Evolutionary conservation across 2,888 invertebrate species (phyloP), one percentile per base, ranked within the genome.

Genomic region (Dinocampus coccinellae): DNA sequence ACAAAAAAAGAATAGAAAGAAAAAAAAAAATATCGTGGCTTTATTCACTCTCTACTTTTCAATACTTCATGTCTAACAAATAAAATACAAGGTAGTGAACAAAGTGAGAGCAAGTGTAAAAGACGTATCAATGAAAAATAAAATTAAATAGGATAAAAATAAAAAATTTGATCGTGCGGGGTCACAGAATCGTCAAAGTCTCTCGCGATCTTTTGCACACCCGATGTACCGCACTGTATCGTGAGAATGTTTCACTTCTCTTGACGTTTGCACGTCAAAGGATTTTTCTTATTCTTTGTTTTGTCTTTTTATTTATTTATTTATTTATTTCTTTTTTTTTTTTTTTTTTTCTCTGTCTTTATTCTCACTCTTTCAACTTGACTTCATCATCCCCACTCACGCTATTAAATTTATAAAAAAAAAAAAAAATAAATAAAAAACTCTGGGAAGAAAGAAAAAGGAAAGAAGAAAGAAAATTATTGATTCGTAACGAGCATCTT

Each of bases 241-340:
- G 65, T 65, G 65, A 65, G 65, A 65, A 65, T 65, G 24, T 34
- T 53, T 34, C 33, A 34, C 20, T 33, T 47, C 47, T 47, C 47
- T 16, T 47, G 47, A 47, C 47, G 47, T 47, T 47, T 16, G 16
- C 47, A 26, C 29, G 63, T 58, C 58, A 58, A 34, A 16, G 9
- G 20, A 58, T 58, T 24, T 24, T 16, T 29, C 29, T 63, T 63
- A 16, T 52, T 63, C 16, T 11, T 26, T 62, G 2, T 13, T 10
- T 39, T 62, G 26, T 26, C 16, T 16, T 29, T 58, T 29, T n/a
- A 29, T 58, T 57, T 58, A 29, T 29, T 7, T 29, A 3, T 7
- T 29, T 7, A 4, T 7, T 7, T n/a, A n/a, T 26, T 26, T 33
- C 33, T 29, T 58, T 29, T n/a, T 58, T 58, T 57, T 58, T 26